Evolutionary conservation across 2,113 vertebrate species (phyloP), one percentile per base, ranked within the genome.

Genomic region (Macquaria ambigua): DNA sequence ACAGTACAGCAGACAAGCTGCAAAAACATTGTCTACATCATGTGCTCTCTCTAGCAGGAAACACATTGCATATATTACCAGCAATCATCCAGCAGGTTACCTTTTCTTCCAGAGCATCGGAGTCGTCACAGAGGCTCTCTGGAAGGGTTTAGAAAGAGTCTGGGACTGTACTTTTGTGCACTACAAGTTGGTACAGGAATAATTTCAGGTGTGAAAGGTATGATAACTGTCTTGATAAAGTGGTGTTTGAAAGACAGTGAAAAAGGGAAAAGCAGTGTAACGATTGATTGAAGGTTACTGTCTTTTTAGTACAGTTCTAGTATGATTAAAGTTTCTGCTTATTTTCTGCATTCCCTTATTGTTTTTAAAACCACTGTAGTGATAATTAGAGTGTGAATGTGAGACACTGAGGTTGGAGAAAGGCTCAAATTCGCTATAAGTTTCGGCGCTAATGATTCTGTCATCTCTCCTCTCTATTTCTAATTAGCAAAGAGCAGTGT

Each of bases 171-270:
- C 20, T n/a, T 31, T 34, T 48, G 56, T 41, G 43, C 28, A 6
- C 28, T 43, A 66, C 62, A 67, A 21, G 62, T 55, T 28, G 50
- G 34, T 55, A 21, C 75, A 67, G 48, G 75, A 43, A 31, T 66
- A 3, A 66, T 12, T 28, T 48, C 14, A 64, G 50, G 48, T 28
- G 34, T 48, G 74, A 76, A 28, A 8, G 72, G 16, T 48, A 6
- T 64, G 74, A 52, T 46, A 39, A 28, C 50, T 50, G 43, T 76
- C 43, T 62, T 15, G 28, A 75, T n/a, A 52, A 52, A 25, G 43
- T 16, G 58, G 12, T 14, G 7, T 37, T 52, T 34, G 7, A 15
- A 61, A 46, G 28, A 21, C 37, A 21, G 15, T 16, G 4, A 28
- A 28, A 39, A n/a, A 23, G 6, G 6, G 11, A 37, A n/a, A 39